Evolutionary conservation across 2,113 vertebrate species (phyloP).

Genomic region (Lagopus leucura): DNA sequence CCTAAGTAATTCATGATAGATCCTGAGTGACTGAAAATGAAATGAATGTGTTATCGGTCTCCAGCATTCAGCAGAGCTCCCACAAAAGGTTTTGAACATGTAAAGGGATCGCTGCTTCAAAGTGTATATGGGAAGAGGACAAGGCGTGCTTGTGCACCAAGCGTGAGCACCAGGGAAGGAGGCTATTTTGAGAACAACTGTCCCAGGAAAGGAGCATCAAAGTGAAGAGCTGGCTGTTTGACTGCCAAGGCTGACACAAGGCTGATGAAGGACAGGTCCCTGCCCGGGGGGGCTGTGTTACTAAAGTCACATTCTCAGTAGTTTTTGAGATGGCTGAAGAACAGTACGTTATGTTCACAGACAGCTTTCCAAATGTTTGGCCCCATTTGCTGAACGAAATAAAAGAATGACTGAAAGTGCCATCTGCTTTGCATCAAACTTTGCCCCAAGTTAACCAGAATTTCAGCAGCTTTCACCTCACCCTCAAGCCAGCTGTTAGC

Average conservation of each 20-base stretch:
- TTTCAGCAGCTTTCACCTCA: constrained; percentile 20
- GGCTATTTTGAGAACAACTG: constrained; percentile 32
- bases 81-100: not conserved
- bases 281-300: not conserved
- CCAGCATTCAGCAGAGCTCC: not conserved
- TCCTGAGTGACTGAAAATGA: constrained; percentile 69
- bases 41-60: not conserved
- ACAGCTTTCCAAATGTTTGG: constrained; percentile 21
- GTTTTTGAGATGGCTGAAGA: not conserved
- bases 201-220: constrained; percentile 3
- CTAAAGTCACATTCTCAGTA: not conserved
- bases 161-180: not conserved
- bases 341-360: not conserved
- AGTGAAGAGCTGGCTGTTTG: not conserved
- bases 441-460: not conserved
- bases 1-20: not conserved
- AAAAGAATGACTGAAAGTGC: constrained; percentile 4
- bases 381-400: not conserved
- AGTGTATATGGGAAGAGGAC: not conserved
- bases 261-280: not conserved
- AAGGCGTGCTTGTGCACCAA: not conserved
- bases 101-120: not conserved
- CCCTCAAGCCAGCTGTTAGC: not conserved
- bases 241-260: constrained; percentile 29
- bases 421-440: constrained; percentile 25